phyloP scores from a whole-genome alignment of 2,888 invertebrate genomes.

The Spatulosminthurus flaviceps region DNA sequence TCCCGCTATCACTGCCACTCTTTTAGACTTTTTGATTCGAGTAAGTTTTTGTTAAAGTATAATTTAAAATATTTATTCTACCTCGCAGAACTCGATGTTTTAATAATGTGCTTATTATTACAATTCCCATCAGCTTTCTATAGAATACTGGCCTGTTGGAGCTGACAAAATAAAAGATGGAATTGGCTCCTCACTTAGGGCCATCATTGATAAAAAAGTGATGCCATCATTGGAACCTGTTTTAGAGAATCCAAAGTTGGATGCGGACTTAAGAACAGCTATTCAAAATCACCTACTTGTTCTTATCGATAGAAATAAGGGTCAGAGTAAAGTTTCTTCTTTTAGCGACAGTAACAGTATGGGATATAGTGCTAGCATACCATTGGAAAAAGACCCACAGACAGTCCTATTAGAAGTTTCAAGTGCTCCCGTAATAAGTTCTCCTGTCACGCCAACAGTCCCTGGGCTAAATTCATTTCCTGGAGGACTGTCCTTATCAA shows the following conservation, averaged over 20 bases:
- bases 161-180: constrained; percentile 82
- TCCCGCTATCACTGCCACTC: constrained; percentile 87
- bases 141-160: constrained; percentile 83
- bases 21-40: constrained; percentile 88
- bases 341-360: constrained; percentile 26
- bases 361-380: constrained; percentile 29
- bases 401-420: constrained; percentile 27
- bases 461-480: constrained; percentile 9
- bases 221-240: constrained; percentile 84
- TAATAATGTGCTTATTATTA: too few relatives aligned
- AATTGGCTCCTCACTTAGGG: constrained; percentile 82
- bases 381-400: constrained; percentile 39
- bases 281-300: constrained; percentile 77
- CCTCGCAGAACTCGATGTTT: too few relatives aligned
- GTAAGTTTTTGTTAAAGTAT: too few relatives aligned
- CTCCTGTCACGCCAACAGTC: not conserved
- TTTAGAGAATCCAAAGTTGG: constrained; percentile 87
- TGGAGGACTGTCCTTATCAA: constrained; percentile 5
- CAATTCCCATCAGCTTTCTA: constrained; percentile 78
- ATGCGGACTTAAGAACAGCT: constrained; percentile 82
- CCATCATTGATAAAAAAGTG: constrained; percentile 91
- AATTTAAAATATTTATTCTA: too few relatives aligned
- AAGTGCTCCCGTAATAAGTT: constrained; percentile 32
- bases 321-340: constrained; percentile 28
- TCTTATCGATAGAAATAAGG: constrained; percentile 48